These are phyloP conservation scores for Shinisaurus crocodilurus DNA, from an alignment of 2,113 vertebrate species.

Conservation along the genomic window DNA sequence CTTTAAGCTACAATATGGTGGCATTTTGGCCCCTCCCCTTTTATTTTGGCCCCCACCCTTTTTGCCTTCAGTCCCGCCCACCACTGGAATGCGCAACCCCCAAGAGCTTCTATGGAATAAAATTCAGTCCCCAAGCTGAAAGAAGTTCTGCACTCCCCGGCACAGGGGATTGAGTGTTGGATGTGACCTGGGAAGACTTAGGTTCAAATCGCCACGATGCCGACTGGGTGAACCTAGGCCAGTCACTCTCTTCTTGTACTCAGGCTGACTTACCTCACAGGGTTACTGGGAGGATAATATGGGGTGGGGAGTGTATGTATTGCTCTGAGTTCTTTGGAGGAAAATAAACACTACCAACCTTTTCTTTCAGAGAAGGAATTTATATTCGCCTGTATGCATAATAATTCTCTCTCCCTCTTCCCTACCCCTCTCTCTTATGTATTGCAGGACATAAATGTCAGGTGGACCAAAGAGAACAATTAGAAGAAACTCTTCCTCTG, in stretches of 20 bases:
- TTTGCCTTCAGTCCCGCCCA: too few relatives aligned
- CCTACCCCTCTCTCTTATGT: slow-evolving; percentile 10
- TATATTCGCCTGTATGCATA: neutral
- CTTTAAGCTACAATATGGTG: too few relatives aligned
- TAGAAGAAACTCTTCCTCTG: slow-evolving; percentile 94
- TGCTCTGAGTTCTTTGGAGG: neutral
- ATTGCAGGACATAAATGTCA: slow-evolving; percentile 92
- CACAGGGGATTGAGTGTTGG: neutral
- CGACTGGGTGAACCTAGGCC: neutral
- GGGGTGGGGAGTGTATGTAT: neutral
- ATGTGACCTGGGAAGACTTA: neutral
- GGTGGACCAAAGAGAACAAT: slow-evolving; percentile 91
- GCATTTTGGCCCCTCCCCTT: too few relatives aligned
- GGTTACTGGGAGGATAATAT: neutral
- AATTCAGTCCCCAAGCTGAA: too few relatives aligned
- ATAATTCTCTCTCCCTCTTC: neutral
- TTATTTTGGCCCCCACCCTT: too few relatives aligned
- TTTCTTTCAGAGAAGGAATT: neutral
- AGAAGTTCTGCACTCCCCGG: too few relatives aligned
- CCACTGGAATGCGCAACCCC: too few relatives aligned
- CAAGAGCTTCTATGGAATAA: too few relatives aligned
- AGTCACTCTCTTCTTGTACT: neutral
- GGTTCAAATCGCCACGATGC: neutral
- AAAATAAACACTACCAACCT: too few relatives aligned
- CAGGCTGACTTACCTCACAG: too few relatives aligned